A percentile compares a stretch with the other conserved stretches of the same genome.
Conservation (phyloP, 2,888 invertebrate species). For the Lasioglossum zephyrum region DNA sequence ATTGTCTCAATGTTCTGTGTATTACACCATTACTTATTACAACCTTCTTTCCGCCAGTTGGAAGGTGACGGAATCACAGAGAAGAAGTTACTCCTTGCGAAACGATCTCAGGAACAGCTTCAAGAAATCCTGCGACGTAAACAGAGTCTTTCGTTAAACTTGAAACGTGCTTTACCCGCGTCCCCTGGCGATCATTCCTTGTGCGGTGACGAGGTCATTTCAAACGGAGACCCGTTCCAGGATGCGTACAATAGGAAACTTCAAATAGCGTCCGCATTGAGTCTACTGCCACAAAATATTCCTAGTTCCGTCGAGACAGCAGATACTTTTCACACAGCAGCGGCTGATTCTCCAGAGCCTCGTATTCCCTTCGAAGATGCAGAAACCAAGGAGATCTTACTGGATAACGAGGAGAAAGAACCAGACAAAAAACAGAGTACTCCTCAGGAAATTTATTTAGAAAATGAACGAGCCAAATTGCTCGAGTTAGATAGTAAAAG, state of each 20-base stretch:
- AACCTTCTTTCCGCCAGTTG: conserved; percentile 65
- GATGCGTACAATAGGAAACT: conserved; percentile 79
- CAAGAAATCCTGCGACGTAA: conserved; percentile 85
- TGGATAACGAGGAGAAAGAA: conserved; percentile 12
- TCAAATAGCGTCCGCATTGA: conserved; percentile 79
- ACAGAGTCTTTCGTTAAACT: conserved; percentile 89
- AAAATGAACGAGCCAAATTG: conserved; percentile 19
- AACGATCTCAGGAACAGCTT: conserved; percentile 85
- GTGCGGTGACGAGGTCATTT: conserved; percentile 73
- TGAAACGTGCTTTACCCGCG: conserved; percentile 86
- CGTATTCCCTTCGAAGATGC: conserved; percentile 50
- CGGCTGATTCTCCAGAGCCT: conserved; percentile 85
- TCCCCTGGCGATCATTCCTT: conserved; percentile 79
- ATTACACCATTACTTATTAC: not conserved
- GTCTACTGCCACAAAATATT: conserved; percentile 75
- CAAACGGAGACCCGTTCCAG: conserved; percentile 75
- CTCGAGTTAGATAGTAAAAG: conserved; percentile 28
- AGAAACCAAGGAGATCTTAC: conserved; percentile 16
- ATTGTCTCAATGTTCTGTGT: not conserved
- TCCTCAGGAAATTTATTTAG: conserved; percentile 30
- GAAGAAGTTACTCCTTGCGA: conserved; percentile 84
- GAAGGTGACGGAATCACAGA: conserved; percentile 77
- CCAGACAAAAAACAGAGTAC: not conserved
- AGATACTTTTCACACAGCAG: conserved; percentile 92
- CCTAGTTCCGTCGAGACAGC: conserved; percentile 85